Percentiles rank a stretch among this genome's conserved stretches.
These are phyloP conservation scores for Myathropa florea DNA, from an alignment of 2,888 invertebrate genomes.

Conservation along the genomic window DNA sequence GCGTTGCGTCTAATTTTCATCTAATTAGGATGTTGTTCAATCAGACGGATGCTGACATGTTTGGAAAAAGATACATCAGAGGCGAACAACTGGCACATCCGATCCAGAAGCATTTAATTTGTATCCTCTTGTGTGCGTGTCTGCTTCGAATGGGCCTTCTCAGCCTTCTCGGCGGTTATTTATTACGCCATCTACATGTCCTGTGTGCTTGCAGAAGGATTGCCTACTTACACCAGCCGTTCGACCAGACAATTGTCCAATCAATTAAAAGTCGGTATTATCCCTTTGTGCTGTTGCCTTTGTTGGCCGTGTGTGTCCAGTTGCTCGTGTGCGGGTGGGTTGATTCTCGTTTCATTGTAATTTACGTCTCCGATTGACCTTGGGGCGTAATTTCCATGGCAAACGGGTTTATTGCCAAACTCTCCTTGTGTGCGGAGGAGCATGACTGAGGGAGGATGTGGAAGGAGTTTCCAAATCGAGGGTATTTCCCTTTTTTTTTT, in stretches of 20 bases:
- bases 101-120: conserved; percentile 12
- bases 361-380: conserved; percentile 41
- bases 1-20: conserved; percentile 27
- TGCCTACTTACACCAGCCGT: not conserved
- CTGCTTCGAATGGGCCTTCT: not conserved
- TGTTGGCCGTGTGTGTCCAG: not conserved
- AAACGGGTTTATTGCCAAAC: not conserved
- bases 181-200: conserved; percentile 38
- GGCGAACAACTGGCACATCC: conserved; percentile 1
- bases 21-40: conserved; percentile 35
- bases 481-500: conserved; percentile 6
- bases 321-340: not conserved
- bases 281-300: not conserved
- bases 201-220: conserved; percentile 10
- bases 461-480: not conserved
- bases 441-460: too few species aligned
- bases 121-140: conserved; percentile 3
- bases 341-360: not conserved
- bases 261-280: conserved; percentile 17
- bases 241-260: conserved; percentile 20
- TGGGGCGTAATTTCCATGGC: conserved; percentile 33
- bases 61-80: not conserved
- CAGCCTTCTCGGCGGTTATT: conserved; percentile 4
- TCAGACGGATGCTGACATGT: conserved; percentile 18
- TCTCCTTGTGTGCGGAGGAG: not conserved